Conservation (phyloP, 2,888 invertebrate species). For the Germaria angustata region DNA sequence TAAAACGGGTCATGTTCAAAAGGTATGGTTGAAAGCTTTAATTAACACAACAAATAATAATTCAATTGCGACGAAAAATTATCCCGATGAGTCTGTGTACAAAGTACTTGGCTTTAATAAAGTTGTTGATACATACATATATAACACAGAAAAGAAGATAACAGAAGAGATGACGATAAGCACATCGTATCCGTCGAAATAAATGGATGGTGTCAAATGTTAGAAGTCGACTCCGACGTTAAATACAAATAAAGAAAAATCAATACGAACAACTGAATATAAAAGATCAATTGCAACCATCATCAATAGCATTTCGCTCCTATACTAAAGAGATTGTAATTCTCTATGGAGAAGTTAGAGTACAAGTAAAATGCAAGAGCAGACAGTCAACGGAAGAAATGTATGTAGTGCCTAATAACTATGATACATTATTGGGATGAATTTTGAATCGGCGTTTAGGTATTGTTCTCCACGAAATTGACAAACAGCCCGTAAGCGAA, state of each 20-base stretch:
- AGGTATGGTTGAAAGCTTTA: constrained; percentile 28
- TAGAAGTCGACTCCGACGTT: constrained; percentile 37
- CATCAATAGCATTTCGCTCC: constrained; percentile 31
- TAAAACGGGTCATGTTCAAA: constrained; percentile 16
- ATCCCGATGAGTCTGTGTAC: neutral
- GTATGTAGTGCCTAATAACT: constrained; percentile 41
- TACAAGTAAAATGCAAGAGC: constrained; percentile 31
- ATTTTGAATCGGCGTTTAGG: constrained; percentile 30
- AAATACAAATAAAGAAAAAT: constrained; percentile 5
- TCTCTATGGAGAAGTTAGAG: constrained; percentile 4
- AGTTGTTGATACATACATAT: neutral
- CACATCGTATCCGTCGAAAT: constrained; percentile 17
- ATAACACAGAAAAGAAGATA: neutral
- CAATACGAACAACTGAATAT: neutral
- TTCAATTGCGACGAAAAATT: too few species aligned
- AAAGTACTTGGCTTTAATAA: neutral
- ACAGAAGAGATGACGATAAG: neutral
- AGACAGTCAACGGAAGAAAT: constrained; percentile 22
- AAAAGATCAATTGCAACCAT: constrained; percentile 10
- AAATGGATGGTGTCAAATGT: constrained; percentile 32
- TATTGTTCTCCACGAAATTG: constrained; percentile 11
- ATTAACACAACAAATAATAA: neutral
- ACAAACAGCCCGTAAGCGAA: neutral
- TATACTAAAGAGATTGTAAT: constrained; percentile 34
- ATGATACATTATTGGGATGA: constrained; percentile 37